These are phyloP conservation scores for Cryptocephalus moraei DNA, from an alignment of 2,888 invertebrate genomes.

Conservation along the genomic window DNA sequence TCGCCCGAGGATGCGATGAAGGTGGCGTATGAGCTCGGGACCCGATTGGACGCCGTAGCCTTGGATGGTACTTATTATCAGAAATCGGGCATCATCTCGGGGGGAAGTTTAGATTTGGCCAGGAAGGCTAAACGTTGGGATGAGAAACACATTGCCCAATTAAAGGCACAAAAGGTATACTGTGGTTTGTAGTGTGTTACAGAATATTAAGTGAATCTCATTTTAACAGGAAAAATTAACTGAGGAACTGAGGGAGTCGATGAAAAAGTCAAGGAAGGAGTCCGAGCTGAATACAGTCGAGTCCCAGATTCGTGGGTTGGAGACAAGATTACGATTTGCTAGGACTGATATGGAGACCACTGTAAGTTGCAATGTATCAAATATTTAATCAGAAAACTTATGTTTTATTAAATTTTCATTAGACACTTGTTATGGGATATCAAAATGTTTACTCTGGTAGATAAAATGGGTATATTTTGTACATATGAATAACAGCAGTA, in stretches of 20 bases:
- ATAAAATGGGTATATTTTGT: too few species aligned
- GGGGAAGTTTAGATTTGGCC: constrained; percentile 88
- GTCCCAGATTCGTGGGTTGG: constrained; percentile 90
- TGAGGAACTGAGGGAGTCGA: constrained; percentile 86
- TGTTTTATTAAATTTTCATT: not conserved
- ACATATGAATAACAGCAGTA: too few species aligned
- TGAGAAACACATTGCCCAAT: constrained; percentile 90
- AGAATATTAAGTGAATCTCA: not conserved
- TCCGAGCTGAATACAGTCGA: constrained; percentile 95
- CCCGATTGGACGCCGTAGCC: constrained; percentile 85
- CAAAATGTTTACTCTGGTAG: too few species aligned
- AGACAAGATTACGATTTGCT: constrained; percentile 87
- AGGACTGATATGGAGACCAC: constrained; percentile 85
- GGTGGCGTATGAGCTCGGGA: constrained; percentile 87
- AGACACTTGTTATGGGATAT: too few species aligned
- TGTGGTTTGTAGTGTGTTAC: not conserved
- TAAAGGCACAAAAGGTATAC: constrained; percentile 72
- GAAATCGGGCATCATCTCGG: constrained; percentile 98
- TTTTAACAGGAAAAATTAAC: constrained; percentile 67
- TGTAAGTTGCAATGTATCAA: constrained; percentile 42
- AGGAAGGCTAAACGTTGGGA: constrained; percentile 98
- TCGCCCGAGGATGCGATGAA: constrained; percentile 95
- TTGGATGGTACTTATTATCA: constrained; percentile 98
- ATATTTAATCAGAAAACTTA: not conserved
- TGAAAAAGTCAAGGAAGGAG: constrained; percentile 94